phyloP scores from a whole-genome alignment of 2,113 vertebrate genomes.

The Sigmodon hispidus region DNA sequence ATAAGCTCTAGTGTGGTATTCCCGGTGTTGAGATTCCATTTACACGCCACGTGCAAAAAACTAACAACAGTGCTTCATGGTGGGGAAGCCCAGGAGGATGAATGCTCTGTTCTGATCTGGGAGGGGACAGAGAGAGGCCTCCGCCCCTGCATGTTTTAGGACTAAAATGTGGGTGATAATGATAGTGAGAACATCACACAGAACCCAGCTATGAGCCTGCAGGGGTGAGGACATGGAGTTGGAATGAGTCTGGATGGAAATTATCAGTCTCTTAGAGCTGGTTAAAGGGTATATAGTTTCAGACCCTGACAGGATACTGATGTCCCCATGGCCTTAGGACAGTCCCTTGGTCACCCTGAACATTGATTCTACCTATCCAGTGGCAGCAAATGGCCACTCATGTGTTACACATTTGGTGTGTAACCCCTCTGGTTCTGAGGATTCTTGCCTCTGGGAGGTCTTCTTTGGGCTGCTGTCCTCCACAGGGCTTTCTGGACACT shows the following conservation, averaged over 20 bases:
- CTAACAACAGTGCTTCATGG: not conserved
- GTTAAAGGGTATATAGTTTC: not conserved
- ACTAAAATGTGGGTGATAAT: not conserved
- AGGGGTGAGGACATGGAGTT: no score
- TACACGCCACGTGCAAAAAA: no score
- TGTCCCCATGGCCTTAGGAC: not conserved
- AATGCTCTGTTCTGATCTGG: not conserved
- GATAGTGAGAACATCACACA: not conserved
- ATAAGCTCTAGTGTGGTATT: no score
- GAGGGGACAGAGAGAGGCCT: not conserved
- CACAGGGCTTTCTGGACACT: not conserved
- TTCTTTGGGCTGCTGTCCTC: not conserved
- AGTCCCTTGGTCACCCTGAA: not conserved
- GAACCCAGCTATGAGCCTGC: not conserved
- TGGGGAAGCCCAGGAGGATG: not conserved
- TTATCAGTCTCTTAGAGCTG: not conserved
- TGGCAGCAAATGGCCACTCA: no score
- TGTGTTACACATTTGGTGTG: not conserved
- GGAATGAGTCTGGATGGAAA: not conserved
- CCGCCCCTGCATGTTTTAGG: no score
- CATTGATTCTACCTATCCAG: no score
- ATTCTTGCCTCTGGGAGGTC: not conserved
- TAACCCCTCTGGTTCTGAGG: not conserved
- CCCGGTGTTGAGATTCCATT: no score
- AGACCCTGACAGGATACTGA: not conserved